Evolutionary conservation across 2,113 vertebrate genomes (phyloP).

Genomic region (Glaucidium brasilianum): DNA sequence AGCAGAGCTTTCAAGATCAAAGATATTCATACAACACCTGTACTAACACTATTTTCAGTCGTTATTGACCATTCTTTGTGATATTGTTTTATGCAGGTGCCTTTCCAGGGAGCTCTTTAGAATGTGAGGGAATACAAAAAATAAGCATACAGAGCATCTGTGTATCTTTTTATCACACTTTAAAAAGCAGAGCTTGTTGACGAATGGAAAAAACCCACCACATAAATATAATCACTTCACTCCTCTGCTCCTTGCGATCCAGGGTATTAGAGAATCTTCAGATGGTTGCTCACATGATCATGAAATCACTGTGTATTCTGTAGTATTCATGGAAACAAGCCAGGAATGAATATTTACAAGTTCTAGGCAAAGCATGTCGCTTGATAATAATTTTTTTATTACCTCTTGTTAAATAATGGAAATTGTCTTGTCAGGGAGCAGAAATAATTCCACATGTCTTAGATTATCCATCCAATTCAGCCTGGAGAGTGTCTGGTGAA

Average conservation of each 20-base stretch:
- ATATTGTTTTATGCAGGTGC: slow-evolving; percentile 74
- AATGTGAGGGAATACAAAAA: slow-evolving; percentile 63
- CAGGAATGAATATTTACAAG: slow-evolving; percentile 54
- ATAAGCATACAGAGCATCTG: slow-evolving; percentile 33
- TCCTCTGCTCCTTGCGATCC: background rate
- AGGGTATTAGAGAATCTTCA: slow-evolving; percentile 41
- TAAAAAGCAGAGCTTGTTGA: slow-evolving; percentile 53
- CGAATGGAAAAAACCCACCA: background rate
- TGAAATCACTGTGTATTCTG: slow-evolving; percentile 38
- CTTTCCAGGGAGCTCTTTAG: slow-evolving; percentile 62
- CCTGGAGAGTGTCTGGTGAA: background rate
- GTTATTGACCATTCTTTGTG: slow-evolving; percentile 74
- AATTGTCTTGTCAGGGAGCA: background rate
- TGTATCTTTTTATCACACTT: slow-evolving; percentile 47
- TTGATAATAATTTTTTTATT: background rate
- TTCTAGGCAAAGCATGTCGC: background rate
- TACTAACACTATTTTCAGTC: slow-evolving; percentile 73
- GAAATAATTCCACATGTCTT: background rate
- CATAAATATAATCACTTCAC: slow-evolving; percentile 29
- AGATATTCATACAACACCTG: slow-evolving; percentile 76
- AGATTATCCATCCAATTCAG: background rate
- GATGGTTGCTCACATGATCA: slow-evolving; percentile 39
- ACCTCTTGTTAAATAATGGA: slow-evolving; percentile 17
- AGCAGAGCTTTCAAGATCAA: slow-evolving; percentile 76
- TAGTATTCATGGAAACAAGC: background rate